Conservation (phyloP, 1,140 invertebrate species). For the Pararge aegeria region DNA sequence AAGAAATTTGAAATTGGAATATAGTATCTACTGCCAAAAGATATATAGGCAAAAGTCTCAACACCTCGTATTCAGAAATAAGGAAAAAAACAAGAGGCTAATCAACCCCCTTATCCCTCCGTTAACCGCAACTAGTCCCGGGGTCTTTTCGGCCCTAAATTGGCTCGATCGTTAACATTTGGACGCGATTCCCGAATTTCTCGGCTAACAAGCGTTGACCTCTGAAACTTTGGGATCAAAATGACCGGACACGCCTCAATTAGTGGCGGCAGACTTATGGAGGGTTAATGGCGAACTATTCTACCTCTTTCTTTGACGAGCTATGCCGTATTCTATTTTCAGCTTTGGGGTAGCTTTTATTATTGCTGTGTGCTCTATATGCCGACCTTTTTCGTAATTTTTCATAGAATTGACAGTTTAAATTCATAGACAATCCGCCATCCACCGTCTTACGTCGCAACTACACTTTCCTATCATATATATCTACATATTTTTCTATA, state of each 20-base stretch:
- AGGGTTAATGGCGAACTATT: slow-evolving; percentile 21
- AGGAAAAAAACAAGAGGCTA: slow-evolving; percentile 12
- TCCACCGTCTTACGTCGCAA: no score
- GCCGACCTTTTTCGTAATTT: no score
- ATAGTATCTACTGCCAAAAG: no score
- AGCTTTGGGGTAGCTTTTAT: background rate
- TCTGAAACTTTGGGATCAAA: slow-evolving; percentile 53
- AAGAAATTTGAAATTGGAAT: no score
- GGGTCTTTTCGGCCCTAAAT: slow-evolving; percentile 54
- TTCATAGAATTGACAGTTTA: no score
- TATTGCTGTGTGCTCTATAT: no score
- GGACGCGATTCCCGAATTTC: slow-evolving; percentile 62
- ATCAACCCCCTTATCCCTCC: slow-evolving; percentile 18
- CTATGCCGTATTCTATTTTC: slow-evolving; percentile 3
- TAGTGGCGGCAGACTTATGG: slow-evolving; percentile 36
- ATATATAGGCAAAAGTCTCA: no score
- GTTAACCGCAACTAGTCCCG: slow-evolving; percentile 31
- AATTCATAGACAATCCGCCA: no score
- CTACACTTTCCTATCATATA: no score
- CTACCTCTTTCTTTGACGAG: slow-evolving; percentile 19
- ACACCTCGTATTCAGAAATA: background rate
- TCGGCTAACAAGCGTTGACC: slow-evolving; percentile 57
- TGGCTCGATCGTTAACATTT: slow-evolving; percentile 66
- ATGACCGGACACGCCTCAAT: slow-evolving; percentile 67
- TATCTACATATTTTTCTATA: no score